Base-by-base conservation (phyloP, 2,888 invertebrate species). In the Aphelenchoides bicaudatus region DNA sequence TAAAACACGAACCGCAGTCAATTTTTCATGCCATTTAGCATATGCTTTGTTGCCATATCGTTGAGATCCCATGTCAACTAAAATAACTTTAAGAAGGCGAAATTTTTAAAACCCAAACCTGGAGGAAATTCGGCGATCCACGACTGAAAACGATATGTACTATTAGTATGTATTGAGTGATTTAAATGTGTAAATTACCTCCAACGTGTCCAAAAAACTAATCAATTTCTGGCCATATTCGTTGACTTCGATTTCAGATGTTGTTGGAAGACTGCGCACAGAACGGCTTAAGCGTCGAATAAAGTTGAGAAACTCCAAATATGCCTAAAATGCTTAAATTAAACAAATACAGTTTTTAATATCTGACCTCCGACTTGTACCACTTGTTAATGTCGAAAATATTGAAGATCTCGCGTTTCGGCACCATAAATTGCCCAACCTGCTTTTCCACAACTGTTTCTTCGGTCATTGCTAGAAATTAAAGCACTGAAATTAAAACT, bases 1-100 rank as follows among this genome's bases (percentile, higher is more conserved):
- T n/a, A n/a, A n/a, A 34, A n/a, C 34, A 34, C 65, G 48, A 10
- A 85, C 85, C 74, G 84, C 82, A 75, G 86, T 84, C 47, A 96
- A 81, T 81, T 86, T 86, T 13, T 83, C 80, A 66, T 88, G 83
- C 89, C 91, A 98, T 16, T 84, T 84, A 68, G 88, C 85, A 81
- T 90, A 99, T 0, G 94, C 89, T 78, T 87, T 86, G 81, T 98
- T 98, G 3, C 98, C 98, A 84, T 94, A 98, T 61, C 98, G 84
- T 80, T 96, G 94, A 0, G 61, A 58, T 6, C 65, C 67, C 65
- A 69, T 71, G 28, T 72, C 73, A 49, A 71, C 72, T n/a, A n/a
- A n/a, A n/a, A n/a, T n/a, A n/a, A n/a, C n/a, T n/a, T n/a, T n/a
- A n/a, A n/a, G n/a, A n/a, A n/a, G n/a, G n/a, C n/a, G n/a, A n/a